Evolutionary conservation across 2,113 vertebrate genomes (phyloP), one percentile per base, ranked within the genome.

Genomic region (Apus apus): DNA sequence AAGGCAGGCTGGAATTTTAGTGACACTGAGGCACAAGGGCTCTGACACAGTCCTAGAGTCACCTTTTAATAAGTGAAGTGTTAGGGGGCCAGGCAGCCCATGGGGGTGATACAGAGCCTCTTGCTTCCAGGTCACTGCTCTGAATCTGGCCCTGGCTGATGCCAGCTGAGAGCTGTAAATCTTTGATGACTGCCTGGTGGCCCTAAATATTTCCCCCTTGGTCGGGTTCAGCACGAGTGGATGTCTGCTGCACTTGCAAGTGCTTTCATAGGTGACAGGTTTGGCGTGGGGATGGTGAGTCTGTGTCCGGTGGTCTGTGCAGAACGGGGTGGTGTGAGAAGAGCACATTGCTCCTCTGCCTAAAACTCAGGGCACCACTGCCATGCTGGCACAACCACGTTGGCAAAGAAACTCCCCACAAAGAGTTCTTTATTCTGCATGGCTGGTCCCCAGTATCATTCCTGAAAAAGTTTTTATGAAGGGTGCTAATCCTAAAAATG

Each of bases 61-160:
- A 3, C 45, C 88, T 96, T 92, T 90, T 97, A 87, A 96, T 96
- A 95, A 97, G 92, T 23, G 16, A 79, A 97, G 93, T 58, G 94
- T 74, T 66, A 97, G 88, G 96, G 91, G 91, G 72, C n/a, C 32
- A 38, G 66, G 61, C 80, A 89, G 54, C 88, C 62, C 70, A 54
- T 89, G 68, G 81, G n/a, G 40, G 58, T 97, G 89, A 94, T 15
- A 97, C 2, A 1, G 75, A 96, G 93, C 75, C 5, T 2, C 50
- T 97, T 95, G 86, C 87, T 97, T 97, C 96, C 95, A 96, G 96
- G 95, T 97, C 96, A 97, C 78, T 96, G 96, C 93, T 93, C 80
- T 89, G 93, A 89, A 90, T 96, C 67, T 64, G 22, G 85, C 71
- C 45, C 18, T 0, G 3, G 26, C 73, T 77, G 50, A 70, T 73